These are phyloP conservation scores for Troglohyphantes excavatus DNA, from an alignment of 2,888 invertebrate species.

Conservation along the genomic window DNA sequence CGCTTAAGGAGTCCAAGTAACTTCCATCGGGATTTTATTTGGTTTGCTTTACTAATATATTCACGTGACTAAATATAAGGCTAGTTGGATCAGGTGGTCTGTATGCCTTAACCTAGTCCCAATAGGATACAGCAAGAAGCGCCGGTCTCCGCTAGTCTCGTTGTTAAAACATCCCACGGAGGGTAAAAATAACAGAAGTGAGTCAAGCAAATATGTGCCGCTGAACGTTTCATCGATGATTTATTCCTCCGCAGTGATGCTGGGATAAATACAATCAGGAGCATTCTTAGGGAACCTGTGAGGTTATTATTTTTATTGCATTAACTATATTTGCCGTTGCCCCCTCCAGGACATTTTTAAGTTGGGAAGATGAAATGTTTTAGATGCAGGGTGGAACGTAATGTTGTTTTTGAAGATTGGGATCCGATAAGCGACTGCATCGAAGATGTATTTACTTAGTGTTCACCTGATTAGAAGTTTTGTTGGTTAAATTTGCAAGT, in stretches of 20 bases:
- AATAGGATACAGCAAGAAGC: slow-evolving; percentile 1
- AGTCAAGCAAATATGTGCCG: slow-evolving; percentile 20
- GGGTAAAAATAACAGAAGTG: slow-evolving; percentile 3
- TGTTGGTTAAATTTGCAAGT: no score
- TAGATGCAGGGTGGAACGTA: neutral
- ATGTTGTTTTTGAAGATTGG: neutral
- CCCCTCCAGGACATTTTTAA: neutral
- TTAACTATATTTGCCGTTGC: neutral
- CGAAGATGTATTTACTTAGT: no score
- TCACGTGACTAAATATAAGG: slow-evolving; percentile 43
- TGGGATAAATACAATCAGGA: neutral
- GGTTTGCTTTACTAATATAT: slow-evolving; percentile 43
- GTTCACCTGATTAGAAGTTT: no score
- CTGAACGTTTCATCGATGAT: neutral
- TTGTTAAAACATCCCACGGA: slow-evolving; percentile 31
- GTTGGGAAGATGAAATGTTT: neutral
- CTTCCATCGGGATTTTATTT: slow-evolving; percentile 30
- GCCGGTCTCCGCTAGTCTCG: neutral
- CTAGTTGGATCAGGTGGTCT: slow-evolving; percentile 64
- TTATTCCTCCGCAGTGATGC: neutral
- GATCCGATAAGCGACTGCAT: no score
- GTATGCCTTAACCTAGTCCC: slow-evolving; percentile 36
- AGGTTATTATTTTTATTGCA: neutral
- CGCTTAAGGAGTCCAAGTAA: neutral
- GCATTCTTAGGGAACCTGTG: neutral